Evolutionary conservation across 2,888 invertebrate genomes (phyloP).

Genomic region (Epiblema foenella): DNA sequence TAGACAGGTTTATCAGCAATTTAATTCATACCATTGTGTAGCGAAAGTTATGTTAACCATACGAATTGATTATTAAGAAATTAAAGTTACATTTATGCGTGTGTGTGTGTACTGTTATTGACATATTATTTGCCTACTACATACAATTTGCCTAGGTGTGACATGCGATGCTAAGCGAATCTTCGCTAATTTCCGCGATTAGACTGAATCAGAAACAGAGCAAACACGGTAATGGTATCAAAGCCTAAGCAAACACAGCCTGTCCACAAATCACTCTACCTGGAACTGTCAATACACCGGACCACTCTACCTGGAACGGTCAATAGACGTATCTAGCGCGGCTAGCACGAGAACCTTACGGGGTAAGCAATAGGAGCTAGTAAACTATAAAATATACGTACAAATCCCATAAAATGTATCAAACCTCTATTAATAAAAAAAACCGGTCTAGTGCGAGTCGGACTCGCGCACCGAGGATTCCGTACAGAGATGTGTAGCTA

Average conservation of each 20-base stretch:
- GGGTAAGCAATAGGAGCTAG: too few relatives aligned
- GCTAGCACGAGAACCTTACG: too few relatives aligned
- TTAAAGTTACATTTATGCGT: too few relatives aligned
- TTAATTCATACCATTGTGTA: background rate
- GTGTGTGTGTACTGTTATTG: background rate
- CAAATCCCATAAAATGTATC: too few relatives aligned
- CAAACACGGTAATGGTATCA: constrained; percentile 11
- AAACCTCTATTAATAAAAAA: too few relatives aligned
- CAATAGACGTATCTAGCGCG: background rate
- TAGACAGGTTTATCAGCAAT: too few relatives aligned
- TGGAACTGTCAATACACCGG: constrained; percentile 19
- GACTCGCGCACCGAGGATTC: too few relatives aligned
- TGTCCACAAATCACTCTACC: constrained; percentile 34
- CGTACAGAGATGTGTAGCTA: too few relatives aligned
- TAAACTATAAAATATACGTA: too few relatives aligned
- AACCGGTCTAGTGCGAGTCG: too few relatives aligned
- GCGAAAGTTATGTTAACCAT: too few relatives aligned
- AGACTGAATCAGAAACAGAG: background rate
- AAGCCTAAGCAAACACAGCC: constrained; percentile 12
- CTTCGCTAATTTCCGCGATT: background rate
- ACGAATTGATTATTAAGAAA: too few relatives aligned
- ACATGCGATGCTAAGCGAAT: background rate
- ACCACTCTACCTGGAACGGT: constrained; percentile 26
- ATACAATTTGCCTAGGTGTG: background rate
- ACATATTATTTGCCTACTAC: background rate